Base-by-base conservation (phyloP, 2,888 invertebrate species). In the Amitus sp. region DNA sequence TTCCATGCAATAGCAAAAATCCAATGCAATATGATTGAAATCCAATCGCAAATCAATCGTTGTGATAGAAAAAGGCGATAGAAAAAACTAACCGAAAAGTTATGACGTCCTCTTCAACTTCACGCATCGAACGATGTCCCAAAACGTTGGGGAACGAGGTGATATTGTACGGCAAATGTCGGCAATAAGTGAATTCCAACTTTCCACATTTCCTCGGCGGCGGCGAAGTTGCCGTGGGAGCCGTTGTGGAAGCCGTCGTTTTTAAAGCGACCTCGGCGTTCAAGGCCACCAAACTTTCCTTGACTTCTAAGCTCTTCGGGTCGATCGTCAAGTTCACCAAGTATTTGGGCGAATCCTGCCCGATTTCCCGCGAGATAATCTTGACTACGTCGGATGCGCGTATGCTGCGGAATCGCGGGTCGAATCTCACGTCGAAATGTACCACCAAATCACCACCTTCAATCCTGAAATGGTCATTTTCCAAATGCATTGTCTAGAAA, bases 121-220 rank as follows among this genome's bases (percentile, higher is more conserved):
- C 90, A 19, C 87, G 86, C 39, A 85, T 78, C 5, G 86, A 86
- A 45, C 82, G 81, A 70, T 93, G 92, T 0, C 90, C 90, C 52
- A 92, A 85, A 10, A 91, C 82, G 80, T 95, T 95, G 0, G 95
- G 95, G 78, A 92, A 95, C 0, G 93, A 90, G 0, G 95, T 95
- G 7, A 86, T 78, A 76, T 95, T 95, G 82, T 93, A 92, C 0
- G 88, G 87, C 62, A 93, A 83, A 57, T 88, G 86, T 27, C 87
- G 86, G 78, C 94, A 94, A 68, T 93, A 88, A 6, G 86, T 82
- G 46, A 93, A 79, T 51, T 88, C 86, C n/a, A 91, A 73, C 0
- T 88, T 85, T 19, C 87, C 85, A 76, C 94, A 94, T 73, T 87
- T 87, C 68, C 92, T 84, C 0, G 87, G 87, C 0, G 86, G 87